Conservation (phyloP, 2,113 vertebrate genomes). For the Cyprinodon tularosa region DNA sequence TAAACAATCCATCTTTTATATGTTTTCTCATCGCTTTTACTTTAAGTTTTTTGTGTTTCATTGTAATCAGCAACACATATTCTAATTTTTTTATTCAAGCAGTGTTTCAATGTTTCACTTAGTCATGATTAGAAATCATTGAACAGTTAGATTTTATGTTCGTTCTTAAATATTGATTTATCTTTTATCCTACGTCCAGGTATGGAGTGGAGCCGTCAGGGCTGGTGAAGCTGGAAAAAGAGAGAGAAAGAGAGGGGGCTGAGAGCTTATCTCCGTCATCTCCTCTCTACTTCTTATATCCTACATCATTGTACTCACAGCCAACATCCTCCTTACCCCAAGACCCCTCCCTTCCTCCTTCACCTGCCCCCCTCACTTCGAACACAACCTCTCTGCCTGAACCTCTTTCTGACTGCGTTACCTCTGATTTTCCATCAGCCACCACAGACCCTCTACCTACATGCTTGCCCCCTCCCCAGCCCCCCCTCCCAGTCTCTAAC, state of each 20-base stretch:
- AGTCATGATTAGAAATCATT: not conserved
- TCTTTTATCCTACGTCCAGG: constrained; percentile 72
- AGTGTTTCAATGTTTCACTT: not conserved
- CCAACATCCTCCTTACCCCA: constrained; percentile 34
- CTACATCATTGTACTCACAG: constrained; percentile 49
- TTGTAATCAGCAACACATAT: not conserved
- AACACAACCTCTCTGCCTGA: constrained; percentile 44
- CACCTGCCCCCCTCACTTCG: constrained; percentile 49
- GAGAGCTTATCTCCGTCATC: constrained; percentile 84
- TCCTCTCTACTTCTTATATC: constrained; percentile 57
- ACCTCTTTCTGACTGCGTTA: constrained; percentile 37
- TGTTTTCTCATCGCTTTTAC: not conserved
- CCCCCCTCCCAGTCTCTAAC: constrained; percentile 46
- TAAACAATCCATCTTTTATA: no score
- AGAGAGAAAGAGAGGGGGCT: constrained; percentile 92
- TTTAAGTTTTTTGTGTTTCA: not conserved
- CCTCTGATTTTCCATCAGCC: constrained; percentile 66
- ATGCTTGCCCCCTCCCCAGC: constrained; percentile 43
- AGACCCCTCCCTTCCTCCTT: constrained; percentile 32
- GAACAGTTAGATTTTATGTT: not conserved
- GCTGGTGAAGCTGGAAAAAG: constrained; percentile 94
- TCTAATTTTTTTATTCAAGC: not conserved
- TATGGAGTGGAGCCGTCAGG: constrained; percentile 93
- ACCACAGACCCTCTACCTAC: constrained; percentile 45
- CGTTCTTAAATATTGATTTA: not conserved